Base-by-base conservation (phyloP, 2,113 vertebrate genomes). In the Microtus oregoni region DNA sequence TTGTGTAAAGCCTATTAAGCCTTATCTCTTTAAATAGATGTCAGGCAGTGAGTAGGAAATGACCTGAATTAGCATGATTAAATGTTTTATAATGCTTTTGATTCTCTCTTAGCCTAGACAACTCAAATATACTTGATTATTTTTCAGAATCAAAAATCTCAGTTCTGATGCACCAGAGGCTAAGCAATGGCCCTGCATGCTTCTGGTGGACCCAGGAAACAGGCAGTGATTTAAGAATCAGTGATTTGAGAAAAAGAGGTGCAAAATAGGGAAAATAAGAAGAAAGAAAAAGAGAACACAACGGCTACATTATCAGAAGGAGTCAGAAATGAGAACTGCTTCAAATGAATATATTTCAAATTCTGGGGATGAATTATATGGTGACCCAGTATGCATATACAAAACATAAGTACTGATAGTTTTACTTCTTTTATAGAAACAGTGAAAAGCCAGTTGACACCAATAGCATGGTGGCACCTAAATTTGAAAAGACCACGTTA, bases 41-140 rank as follows among this genome's bases (percentile, higher is more conserved):
- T 90, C 93, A 95, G 93, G 92, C 88, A 90, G 50, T n/a, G 76
- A 96, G 90, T 38, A 90, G 88, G 93, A 95, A 96, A 95, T 88
- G 70, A 94, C 90, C 55, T 76, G 86, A 96, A 96, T 97, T 90
- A 97, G 92, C 83, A 95, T 88, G 94, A 95, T 92, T 96, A 93
- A 97, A 89, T 86, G 93, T 50, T 89, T 76, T 63, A 63, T 44
- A 78, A 83, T 52, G 85, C 78, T 94, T 92, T 3, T 91, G 72
- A 95, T 70, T 85, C 89, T 95, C 92, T 68, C 61, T 86, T 73
- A 95, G 72, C 26, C 85, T 44, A 96, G 52, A 96, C 87, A 96
- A 95, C 58, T 72, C 89, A 92, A 90, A 95, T 30, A 94, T 30
- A 68, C 79, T 50, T 73, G 50, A 87, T 68, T 92, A 83, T 81